phyloP scores from a whole-genome alignment of 2,113 vertebrate genomes.

The Nothobranchius kuhntae region DNA sequence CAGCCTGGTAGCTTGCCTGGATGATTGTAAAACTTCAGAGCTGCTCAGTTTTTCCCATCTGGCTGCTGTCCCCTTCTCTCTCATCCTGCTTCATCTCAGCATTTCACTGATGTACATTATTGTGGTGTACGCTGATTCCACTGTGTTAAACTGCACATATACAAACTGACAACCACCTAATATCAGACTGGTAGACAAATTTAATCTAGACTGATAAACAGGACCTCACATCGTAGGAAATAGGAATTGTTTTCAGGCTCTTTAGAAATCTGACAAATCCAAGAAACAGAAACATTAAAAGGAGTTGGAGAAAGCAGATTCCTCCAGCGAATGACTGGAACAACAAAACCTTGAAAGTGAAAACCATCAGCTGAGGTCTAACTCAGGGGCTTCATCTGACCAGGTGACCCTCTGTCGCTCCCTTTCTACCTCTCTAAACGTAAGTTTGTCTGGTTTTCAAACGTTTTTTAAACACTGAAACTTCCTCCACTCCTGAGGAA shows the following conservation, averaged over 20 bases:
- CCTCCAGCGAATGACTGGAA: not conserved
- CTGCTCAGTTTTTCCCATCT: not conserved
- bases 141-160: too few relatives aligned
- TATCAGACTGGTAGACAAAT: too few relatives aligned
- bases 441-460: slow-evolving; percentile 10
- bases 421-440: slow-evolving; percentile 6
- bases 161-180: too few relatives aligned
- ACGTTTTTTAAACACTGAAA: slow-evolving; percentile 6
- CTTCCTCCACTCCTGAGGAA: not conserved
- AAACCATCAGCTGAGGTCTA: not conserved
- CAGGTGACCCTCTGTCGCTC: slow-evolving; percentile 7
- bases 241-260: too few relatives aligned
- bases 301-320: not conserved
- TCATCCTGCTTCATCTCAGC: too few relatives aligned
- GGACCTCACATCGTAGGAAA: too few relatives aligned
- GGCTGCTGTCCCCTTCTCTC: not conserved
- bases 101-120: too few relatives aligned
- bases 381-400: slow-evolving; percentile 20
- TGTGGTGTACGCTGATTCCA: too few relatives aligned
- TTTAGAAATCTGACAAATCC: too few relatives aligned
- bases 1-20: too few relatives aligned
- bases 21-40: too few relatives aligned
- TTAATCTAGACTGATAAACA: too few relatives aligned
- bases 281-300: not conserved
- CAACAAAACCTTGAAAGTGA: not conserved